Evolutionary conservation across 2,113 vertebrate genomes (phyloP), one percentile per base, ranked within the genome.

Genomic region (Eulemur macaco): DNA sequence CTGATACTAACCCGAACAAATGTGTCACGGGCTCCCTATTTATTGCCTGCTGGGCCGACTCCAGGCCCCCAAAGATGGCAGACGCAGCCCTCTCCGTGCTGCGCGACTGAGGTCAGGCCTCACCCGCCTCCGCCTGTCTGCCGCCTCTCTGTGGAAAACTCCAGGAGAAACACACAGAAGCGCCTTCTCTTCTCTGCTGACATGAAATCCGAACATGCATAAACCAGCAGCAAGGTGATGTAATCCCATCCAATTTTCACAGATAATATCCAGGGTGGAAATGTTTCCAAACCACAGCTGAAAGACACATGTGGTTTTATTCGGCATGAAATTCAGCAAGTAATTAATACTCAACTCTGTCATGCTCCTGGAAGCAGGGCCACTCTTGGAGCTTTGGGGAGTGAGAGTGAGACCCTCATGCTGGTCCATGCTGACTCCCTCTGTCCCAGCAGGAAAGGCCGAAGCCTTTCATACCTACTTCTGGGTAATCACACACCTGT

Each of bases 261-360:
- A 95, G 97, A 97, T 96, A 96, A 96, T 94, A 96, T 97, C 96
- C 90, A 96, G 96, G 84, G 71, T 96, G 54, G 92, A 97, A 97
- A 96, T 87, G 90, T 95, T 97, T 96, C 94, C 94, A 97, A 97
- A 95, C 93, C 96, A 97, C 95, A 98, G 97, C 94, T 98, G 95
- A 97, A 96, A 96, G 96, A 95, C 96, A 97, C 95, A 97, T 97
- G 94, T 98, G 97, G 94, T 93, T 97, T 97, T 97, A 96, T 97
- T 96, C n/a, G 8, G 93, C 94, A 97, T 96, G 97, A 98, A 98
- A 97, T 95, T 96, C 85, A 96, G 95, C 92, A 96, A 96, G 91
- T 94, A 98, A 97, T 97, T 96, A 97, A 96, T 96, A 96, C 66
- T 96, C 90, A 82, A 54, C 73, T 95, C 91, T 95, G 93, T 97